A percentile compares a stretch with the other conserved stretches of the same genome.
Evolutionary conservation across 2,888 invertebrate species (phyloP).

Genomic region (Napeogenes inachia): DNA sequence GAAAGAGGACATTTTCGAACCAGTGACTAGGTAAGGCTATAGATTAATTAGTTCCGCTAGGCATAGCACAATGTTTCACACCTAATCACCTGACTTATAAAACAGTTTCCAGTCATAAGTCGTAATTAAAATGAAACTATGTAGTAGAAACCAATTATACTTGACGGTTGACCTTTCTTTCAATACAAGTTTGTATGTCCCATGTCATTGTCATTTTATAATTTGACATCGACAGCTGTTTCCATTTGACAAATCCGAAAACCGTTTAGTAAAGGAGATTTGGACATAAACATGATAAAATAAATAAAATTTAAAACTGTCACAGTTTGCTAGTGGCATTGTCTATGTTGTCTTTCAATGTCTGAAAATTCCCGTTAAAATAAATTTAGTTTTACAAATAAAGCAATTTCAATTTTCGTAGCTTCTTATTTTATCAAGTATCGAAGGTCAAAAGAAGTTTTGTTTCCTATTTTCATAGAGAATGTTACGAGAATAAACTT

Average conservation of each 20-base stretch:
- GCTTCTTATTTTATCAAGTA: too few relatives aligned
- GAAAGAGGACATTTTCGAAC: slow-evolving; percentile 83
- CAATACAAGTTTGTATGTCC: not conserved
- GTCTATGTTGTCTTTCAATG: too few relatives aligned
- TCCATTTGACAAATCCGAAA: not conserved
- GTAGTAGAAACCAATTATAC: not conserved
- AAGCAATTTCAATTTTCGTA: too few relatives aligned
- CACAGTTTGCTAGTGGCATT: too few relatives aligned
- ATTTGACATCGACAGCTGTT: slow-evolving; percentile 1
- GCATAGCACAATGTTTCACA: slow-evolving; percentile 14
- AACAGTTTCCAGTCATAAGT: not conserved
- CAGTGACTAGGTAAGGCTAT: not conserved
- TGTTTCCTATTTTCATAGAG: too few relatives aligned
- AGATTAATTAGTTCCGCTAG: slow-evolving; percentile 9
- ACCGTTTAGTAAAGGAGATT: not conserved
- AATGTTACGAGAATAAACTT: too few relatives aligned
- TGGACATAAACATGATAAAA: too few relatives aligned
- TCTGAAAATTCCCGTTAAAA: too few relatives aligned
- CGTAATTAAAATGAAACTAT: not conserved
- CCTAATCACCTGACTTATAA: not conserved
- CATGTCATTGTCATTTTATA: slow-evolving; percentile 1
- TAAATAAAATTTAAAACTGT: too few relatives aligned
- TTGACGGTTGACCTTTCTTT: not conserved
- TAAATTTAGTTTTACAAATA: too few relatives aligned
- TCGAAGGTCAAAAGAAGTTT: too few relatives aligned